These are phyloP conservation scores for Sylvia atricapilla DNA, from an alignment of 2,113 vertebrate genomes.

Conservation along the genomic window DNA sequence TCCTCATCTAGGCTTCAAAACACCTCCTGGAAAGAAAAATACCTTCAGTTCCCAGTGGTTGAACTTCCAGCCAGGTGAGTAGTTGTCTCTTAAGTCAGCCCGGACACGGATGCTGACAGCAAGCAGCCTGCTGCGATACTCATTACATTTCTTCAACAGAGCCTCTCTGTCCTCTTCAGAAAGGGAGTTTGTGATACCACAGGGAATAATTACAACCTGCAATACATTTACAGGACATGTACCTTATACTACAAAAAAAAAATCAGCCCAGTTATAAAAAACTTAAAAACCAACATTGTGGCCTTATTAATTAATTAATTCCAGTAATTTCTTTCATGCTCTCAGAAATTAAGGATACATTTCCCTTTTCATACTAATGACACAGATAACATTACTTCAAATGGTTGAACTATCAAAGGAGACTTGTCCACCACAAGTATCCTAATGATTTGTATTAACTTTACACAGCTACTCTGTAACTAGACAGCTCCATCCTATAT, in stretches of 20 bases:
- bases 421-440: not conserved
- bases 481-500: not conserved
- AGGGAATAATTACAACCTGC: slow-evolving; percentile 93
- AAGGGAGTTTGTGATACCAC: slow-evolving; percentile 90
- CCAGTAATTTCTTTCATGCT: not conserved
- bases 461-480: not conserved
- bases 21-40: not conserved
- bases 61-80: slow-evolving; percentile 99
- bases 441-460: not conserved
- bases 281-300: not conserved
- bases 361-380: not conserved
- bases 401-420: not conserved
- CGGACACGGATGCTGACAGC: slow-evolving; percentile 78
- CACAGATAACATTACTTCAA: not conserved
- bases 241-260: not conserved
- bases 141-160: slow-evolving; percentile 83
- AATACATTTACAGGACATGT: not conserved
- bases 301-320: not conserved
- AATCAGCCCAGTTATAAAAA: not conserved
- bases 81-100: slow-evolving; percentile 90
- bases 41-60: slow-evolving; percentile 99
- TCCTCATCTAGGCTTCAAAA: not conserved
- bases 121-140: slow-evolving; percentile 80
- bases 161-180: slow-evolving; percentile 86
- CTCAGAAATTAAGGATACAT: not conserved